These are phyloP conservation scores for Lycophotia porphyrea DNA, from an alignment of 2,888 invertebrate species.

Conservation along the genomic window DNA sequence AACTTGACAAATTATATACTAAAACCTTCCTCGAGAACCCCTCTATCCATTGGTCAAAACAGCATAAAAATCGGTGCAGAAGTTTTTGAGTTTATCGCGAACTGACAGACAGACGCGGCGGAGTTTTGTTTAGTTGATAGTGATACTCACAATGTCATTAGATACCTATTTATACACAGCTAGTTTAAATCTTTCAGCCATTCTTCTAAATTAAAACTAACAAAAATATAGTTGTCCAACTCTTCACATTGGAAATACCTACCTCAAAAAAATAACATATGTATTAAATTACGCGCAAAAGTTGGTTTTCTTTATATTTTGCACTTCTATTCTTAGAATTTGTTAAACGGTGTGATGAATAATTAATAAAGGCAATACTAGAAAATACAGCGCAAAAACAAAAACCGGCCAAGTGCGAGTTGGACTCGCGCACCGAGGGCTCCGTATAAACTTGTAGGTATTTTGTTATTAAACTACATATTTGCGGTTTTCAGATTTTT, in stretches of 20 bases:
- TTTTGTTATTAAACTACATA: too few species aligned
- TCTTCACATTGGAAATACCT: slow-evolving; percentile 19
- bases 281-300: slow-evolving; percentile 9
- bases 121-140: too few species aligned
- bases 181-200: not conserved
- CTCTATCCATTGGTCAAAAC: too few species aligned
- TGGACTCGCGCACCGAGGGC: too few species aligned
- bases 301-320: not conserved
- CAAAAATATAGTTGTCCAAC: not conserved
- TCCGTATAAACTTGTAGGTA: too few species aligned
- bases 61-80: too few species aligned
- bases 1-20: too few species aligned
- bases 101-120: too few species aligned
- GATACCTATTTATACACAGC: not conserved
- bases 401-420: too few species aligned
- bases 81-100: too few species aligned
- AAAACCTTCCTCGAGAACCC: too few species aligned
- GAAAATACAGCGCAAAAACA: not conserved
- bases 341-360: not conserved
- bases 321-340: not conserved
- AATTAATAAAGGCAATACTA: not conserved
- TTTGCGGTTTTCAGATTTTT: too few species aligned
- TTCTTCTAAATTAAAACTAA: not conserved
- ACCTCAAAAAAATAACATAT: not conserved
- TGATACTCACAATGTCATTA: not conserved